Percentiles rank a stretch among this genome's conserved stretches.
Evolutionary conservation across 2,888 invertebrate genomes (phyloP).

Genomic region (Dolichomitus sp.): DNA sequence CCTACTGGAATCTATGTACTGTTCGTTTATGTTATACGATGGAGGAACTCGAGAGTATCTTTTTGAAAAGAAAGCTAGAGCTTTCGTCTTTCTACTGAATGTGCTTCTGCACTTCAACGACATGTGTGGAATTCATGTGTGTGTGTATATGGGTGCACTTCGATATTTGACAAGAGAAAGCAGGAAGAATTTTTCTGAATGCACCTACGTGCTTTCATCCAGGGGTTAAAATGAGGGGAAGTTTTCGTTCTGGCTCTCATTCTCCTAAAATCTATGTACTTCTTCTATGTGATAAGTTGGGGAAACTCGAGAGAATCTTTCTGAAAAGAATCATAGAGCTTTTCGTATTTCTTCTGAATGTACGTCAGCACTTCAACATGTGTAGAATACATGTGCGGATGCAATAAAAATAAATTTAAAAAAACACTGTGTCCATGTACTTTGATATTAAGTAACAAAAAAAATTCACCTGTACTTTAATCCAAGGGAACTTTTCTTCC

Average conservation of each 20-base stretch:
- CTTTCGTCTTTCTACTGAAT: not conserved
- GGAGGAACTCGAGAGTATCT: slow-evolving; percentile 3
- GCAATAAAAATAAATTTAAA: too few relatives aligned
- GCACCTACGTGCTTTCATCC: too few relatives aligned
- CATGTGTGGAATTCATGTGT: not conserved
- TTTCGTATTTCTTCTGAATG: too few relatives aligned
- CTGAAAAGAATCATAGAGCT: too few relatives aligned
- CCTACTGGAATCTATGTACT: not conserved
- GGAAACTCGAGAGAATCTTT: too few relatives aligned
- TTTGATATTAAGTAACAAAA: not conserved
- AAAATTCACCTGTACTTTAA: not conserved
- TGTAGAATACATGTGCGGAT: not conserved
- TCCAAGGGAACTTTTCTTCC: slow-evolving; percentile 2
- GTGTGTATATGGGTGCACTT: slow-evolving; percentile 2
- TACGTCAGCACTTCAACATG: too few relatives aligned
- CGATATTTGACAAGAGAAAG: slow-evolving; percentile 21
- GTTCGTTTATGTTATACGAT: not conserved
- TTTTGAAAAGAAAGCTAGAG: not conserved
- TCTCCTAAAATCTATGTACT: too few relatives aligned
- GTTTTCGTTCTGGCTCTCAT: too few relatives aligned
- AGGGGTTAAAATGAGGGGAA: too few relatives aligned
- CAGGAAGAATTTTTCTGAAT: too few relatives aligned
- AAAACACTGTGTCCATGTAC: not conserved
- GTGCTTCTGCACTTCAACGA: not conserved
- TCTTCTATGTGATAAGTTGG: too few relatives aligned